These are phyloP conservation scores for Dendroctonus valens DNA, from an alignment of 1,140 invertebrate genomes.

Conservation along the genomic window DNA sequence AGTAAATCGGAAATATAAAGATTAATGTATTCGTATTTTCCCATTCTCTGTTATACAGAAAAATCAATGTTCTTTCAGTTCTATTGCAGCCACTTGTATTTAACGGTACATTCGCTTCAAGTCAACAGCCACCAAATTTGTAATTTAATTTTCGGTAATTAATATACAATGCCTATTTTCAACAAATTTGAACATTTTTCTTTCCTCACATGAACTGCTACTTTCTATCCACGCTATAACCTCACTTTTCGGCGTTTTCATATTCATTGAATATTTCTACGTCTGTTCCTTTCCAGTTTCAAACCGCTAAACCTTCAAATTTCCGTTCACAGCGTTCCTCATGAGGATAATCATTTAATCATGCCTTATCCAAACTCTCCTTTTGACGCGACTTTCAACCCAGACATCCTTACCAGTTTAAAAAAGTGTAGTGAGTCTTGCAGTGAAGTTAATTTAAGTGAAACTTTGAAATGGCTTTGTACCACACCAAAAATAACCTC, in stretches of 20 bases:
- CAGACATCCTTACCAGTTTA: conserved; percentile 23
- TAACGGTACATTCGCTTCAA: background rate
- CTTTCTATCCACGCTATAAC: background rate
- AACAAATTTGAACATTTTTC: no score
- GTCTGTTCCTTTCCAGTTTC: background rate
- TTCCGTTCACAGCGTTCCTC: background rate
- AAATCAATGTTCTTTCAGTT: background rate
- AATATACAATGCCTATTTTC: no score
- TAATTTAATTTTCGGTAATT: background rate
- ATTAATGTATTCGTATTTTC: background rate
- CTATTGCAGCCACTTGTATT: background rate
- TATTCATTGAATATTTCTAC: no score
- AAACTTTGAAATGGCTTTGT: conserved; percentile 59
- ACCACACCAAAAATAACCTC: conserved; percentile 60
- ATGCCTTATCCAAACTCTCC: conserved; percentile 46
- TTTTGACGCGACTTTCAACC: conserved; percentile 38
- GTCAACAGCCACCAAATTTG: background rate
- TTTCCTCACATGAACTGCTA: background rate
- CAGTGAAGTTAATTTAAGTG: conserved; percentile 5
- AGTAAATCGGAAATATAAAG: background rate
- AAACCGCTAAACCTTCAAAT: background rate
- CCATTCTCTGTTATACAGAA: background rate
- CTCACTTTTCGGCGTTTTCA: background rate
- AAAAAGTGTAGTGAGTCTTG: conserved; percentile 13
- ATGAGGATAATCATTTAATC: background rate